Conservation (phyloP, 2,113 vertebrate species). For the Corvus hawaiiensis region DNA sequence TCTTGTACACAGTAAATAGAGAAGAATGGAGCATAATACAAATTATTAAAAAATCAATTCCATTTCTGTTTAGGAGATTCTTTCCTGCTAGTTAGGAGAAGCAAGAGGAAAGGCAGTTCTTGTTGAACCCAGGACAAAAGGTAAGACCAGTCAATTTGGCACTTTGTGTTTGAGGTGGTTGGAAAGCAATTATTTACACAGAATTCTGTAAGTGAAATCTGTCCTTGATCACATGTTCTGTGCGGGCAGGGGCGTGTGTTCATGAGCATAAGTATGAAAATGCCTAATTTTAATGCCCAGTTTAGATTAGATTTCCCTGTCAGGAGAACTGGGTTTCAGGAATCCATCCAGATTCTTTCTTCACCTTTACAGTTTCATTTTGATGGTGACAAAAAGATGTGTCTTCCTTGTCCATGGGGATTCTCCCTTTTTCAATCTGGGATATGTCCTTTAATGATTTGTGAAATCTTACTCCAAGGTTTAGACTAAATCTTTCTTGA, state of each 20-base stretch:
- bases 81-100: neutral
- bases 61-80: neutral
- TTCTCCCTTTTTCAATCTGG: neutral
- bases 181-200: neutral
- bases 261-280: neutral
- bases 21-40: neutral
- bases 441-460: neutral
- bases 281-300: neutral
- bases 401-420: neutral
- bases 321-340: neutral
- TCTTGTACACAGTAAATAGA: neutral
- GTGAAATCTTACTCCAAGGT: neutral
- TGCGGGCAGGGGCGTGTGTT: rapidly evolving
- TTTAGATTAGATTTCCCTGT: neutral
- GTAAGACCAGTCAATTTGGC: neutral
- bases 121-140: neutral
- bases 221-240: neutral
- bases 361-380: neutral
- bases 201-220: neutral
- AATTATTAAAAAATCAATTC: neutral
- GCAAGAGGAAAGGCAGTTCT: neutral
- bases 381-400: neutral
- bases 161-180: neutral
- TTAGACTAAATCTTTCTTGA: neutral
- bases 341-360: neutral